These are phyloP conservation scores for Carassius auratus DNA, from an alignment of 2,113 vertebrate species.

Conservation along the genomic window DNA sequence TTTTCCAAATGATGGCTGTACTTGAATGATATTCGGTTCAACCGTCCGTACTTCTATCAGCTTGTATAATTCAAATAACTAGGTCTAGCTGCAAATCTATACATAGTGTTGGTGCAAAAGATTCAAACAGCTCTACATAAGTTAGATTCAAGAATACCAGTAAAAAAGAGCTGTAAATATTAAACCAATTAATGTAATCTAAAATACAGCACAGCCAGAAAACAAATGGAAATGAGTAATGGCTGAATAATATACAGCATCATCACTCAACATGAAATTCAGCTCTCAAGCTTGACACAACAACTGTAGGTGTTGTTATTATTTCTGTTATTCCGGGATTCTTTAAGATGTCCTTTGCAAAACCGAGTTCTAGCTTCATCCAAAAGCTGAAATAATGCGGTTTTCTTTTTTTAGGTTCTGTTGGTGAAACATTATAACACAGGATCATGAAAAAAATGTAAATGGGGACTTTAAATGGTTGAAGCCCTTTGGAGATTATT, in stretches of 20 bases:
- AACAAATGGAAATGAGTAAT: slow-evolving; percentile 70
- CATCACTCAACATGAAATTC: slow-evolving; percentile 80
- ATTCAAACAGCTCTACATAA: slow-evolving; percentile 26
- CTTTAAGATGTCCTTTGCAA: slow-evolving; percentile 74
- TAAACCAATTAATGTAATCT: slow-evolving; percentile 64
- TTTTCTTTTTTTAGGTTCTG: slow-evolving; percentile 72
- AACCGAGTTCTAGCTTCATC: slow-evolving; percentile 75
- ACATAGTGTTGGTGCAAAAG: slow-evolving; percentile 14
- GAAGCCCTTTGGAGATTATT: background rate
- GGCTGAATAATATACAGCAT: slow-evolving; percentile 74
- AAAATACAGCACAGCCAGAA: slow-evolving; percentile 64
- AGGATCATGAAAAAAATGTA: slow-evolving; percentile 16
- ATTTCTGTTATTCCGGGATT: slow-evolving; percentile 79
- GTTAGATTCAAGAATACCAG: slow-evolving; percentile 52
- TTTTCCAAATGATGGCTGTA: slow-evolving; percentile 64
- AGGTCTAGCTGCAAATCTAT: background rate
- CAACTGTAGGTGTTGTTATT: slow-evolving; percentile 73
- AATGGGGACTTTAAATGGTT: background rate
- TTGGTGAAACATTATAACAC: slow-evolving; percentile 62
- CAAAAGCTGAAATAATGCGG: slow-evolving; percentile 50
- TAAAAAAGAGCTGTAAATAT: slow-evolving; percentile 63
- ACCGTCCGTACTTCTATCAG: slow-evolving; percentile 40
- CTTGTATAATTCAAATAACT: background rate
- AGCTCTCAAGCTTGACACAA: slow-evolving; percentile 73
- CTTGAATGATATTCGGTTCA: slow-evolving; percentile 58